Base-by-base conservation (phyloP, 2,888 invertebrate genomes). In the Lepidonotus clava region DNA sequence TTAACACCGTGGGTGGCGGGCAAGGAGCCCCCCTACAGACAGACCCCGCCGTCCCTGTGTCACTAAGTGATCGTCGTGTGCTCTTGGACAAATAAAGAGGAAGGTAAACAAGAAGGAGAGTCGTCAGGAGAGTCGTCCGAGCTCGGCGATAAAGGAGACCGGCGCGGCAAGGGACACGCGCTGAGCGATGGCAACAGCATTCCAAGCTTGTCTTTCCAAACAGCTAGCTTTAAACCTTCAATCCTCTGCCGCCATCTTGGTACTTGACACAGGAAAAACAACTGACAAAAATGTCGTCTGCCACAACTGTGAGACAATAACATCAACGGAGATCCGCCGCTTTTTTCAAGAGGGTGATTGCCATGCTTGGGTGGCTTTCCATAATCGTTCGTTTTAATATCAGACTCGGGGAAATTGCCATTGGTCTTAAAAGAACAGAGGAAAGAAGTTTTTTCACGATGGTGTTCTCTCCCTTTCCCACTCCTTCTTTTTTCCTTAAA, bases 41-140 rank as follows among this genome's bases (percentile, higher is more conserved):
- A 6, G 76, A 24, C 76, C 51, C 51, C 21, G 38, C 76, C 32
- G 38, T 76, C 41, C 76, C 76, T 76, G 28, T 40, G 76, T 61
- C 61, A 61, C 76, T 76, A 76, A 76, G 76, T 76, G 76, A 76
- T 40, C 76, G 36, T 28, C 76, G 18, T 51, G 51, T 76, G 76
- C 41, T 76, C 76, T 21, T 24, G n/a, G 38, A 34, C 76, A 28
- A 34, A 76, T 76, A 76, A 76, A 76, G 41, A 24, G 28, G 41
- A 38, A 34, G 36, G 76, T n/a, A 76, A 36, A 40, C 38, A 40
- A 38, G 76, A n/a, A 2, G 76, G 38, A 4, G 24, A 11, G 61
- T 61, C 61, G 61, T 61, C 61, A 28, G 24, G 61, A 61, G 61
- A n/a, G 61, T 24, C 61, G 61, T 61, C 61, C 2, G 61, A 61